A percentile compares a stretch with the other conserved stretches of the same genome.
These are phyloP conservation scores for Coendou prehensilis DNA, from an alignment of 2,797 vertebrate species.

Conservation along the genomic window DNA sequence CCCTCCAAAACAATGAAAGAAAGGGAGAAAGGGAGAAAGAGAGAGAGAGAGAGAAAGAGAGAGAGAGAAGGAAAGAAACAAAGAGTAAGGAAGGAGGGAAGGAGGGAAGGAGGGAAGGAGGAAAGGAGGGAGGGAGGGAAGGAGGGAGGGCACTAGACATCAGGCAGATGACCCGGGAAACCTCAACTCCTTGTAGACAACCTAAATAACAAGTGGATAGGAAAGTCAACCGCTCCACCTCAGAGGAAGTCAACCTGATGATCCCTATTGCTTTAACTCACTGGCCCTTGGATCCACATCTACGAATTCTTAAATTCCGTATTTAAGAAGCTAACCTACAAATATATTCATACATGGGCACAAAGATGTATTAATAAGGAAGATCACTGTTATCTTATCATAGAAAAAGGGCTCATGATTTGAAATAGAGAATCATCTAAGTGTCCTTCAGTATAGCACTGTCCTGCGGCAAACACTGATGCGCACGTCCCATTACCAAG, in stretches of 20 bases:
- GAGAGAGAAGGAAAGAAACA: not conserved
- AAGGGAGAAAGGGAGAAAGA: too few species aligned
- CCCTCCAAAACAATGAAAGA: not conserved
- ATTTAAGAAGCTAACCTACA: not conserved
- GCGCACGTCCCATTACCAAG: not conserved
- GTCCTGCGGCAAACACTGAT: not conserved
- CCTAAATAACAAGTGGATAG: not conserved
- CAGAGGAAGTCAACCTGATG: not conserved
- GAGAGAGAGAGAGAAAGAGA: too few species aligned
- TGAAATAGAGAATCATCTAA: not conserved
- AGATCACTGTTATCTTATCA: not conserved
- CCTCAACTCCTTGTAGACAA: not conserved
- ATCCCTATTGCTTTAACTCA: not conserved
- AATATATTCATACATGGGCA: not conserved
- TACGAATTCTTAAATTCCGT: constrained; percentile 2
- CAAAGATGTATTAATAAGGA: not conserved
- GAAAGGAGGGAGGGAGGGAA: not conserved
- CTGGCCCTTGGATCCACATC: not conserved
- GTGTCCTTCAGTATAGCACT: not conserved
- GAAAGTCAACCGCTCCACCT: not conserved
- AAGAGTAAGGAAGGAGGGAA: not conserved
- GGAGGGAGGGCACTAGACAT: not conserved
- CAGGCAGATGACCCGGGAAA: not conserved
- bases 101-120: too few species aligned
- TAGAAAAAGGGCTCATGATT: constrained; percentile 19